Evolutionary conservation across 2,888 invertebrate species (phyloP), one percentile per base, ranked within the genome.

Genomic region (Leptinotarsa haldemani): DNA sequence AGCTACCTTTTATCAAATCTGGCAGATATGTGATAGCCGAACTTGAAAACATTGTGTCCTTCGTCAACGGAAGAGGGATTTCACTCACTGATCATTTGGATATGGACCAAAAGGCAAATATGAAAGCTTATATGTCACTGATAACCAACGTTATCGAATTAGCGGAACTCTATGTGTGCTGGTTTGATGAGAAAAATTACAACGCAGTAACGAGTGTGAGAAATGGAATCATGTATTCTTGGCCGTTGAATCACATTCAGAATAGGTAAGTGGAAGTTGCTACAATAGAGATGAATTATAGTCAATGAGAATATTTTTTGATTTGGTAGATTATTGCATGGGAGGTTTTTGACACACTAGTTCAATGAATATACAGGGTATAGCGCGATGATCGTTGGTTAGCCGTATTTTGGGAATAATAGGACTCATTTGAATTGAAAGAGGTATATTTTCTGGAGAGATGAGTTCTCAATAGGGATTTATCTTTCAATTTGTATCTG

Each of bases 51-150:
- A 97, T 98, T 69, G 94, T 96, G 0, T 93, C 93, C 80, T 95
- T 97, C 85, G 93, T 96, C 1, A 93, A 92, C 22, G 93, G 93
- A 81, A 97, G 96, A 87, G 95, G 95, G 0, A 90, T 93, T 40
- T 90, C 92, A 9, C 88, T 97, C 46, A 94, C 94, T 4, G 88
- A 89, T 18, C 88, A 91, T 79, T 87, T 97, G 76, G 91, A 92
- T 48, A 90, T 92, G 0, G 91, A 93, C 61, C 93, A 95, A 81
- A 94, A 94, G 83, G 93, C 95, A 0, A 97, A 98, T 84, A 93
- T 98, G 93, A 90, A 95, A 78, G 97, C 98, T 0, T 97, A 96
- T 84, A 95, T 97, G 88, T 94, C 96, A 1, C 89, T 98, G 16
- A 93, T 97, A 3, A 94, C 95, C 71, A 93, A 94, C 82, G 94